Base-by-base conservation (phyloP, 2,888 invertebrate species). In the Drosophila paranaensis region DNA sequence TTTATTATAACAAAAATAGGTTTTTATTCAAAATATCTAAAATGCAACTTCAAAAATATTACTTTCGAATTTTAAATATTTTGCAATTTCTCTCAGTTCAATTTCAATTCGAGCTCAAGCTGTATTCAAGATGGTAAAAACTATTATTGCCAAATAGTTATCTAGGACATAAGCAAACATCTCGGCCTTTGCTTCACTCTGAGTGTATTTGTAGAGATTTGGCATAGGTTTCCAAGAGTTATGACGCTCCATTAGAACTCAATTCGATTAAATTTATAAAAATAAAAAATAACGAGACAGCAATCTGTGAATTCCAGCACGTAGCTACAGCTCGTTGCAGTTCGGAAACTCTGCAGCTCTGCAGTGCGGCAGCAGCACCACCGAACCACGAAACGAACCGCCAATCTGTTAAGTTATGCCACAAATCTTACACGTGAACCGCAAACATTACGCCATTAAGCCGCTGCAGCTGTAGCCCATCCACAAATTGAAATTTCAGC, bases 361-460 rank as follows among this genome's bases (percentile, higher is more conserved):
- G 20, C 14, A 9, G 27, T 27, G 27, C 27, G 4, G 20, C 20
- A 20, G 20, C 56, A 45, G 14, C 40, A 27, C 35, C 40, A 30
- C n/a, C 39, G 48, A 25, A n/a, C 53, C 39, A 53, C 20, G 25
- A 25, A 53, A n/a, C 25, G 30, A 43, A 57, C 50, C 56, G 66
- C 61, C 60, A 76, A 76, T 69, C 64, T 43, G 54, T 46, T 68
- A 46, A 72, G 68, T 74, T 63, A 60, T 64, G 71, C 82, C 79
- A 65, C 77, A 84, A 77, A 81, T 85, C 75, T 82, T 82, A 67
- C 85, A 82, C 71, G 82, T 84, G 85, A 67, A 77, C 77, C 74
- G 82, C 74, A 81, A 72, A 60, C 20, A 63, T 67, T 75, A 71
- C 40, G 54, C 60, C 62, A 75, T 76, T 60, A 56, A 20, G 58